Evolutionary conservation across 1,140 invertebrate genomes (phyloP).

Genomic region (Scylla paramamosain): DNA sequence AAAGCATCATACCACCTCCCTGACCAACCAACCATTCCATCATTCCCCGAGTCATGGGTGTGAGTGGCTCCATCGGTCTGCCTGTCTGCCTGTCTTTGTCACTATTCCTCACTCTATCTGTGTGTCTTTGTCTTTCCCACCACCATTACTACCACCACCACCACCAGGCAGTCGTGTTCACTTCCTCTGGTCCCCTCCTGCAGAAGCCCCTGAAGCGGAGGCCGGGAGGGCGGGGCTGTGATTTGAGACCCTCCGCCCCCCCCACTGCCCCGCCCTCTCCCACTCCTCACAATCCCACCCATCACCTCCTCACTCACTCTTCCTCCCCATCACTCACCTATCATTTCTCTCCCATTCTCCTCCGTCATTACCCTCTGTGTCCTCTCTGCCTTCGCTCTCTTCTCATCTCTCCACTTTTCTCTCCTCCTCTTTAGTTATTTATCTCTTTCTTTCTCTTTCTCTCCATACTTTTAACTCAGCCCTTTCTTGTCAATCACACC

Average conservation of each 20-base stretch:
- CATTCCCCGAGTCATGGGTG: no score
- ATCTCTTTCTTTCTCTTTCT: no score
- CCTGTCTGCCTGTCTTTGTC: not conserved
- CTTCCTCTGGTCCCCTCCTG: not conserved
- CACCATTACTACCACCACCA: no score
- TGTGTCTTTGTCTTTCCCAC: not conserved
- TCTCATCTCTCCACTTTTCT: not conserved
- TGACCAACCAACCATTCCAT: no score
- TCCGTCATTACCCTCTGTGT: not conserved
- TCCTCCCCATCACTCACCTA: not conserved
- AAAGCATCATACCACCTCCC: no score
- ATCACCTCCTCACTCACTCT: not conserved
- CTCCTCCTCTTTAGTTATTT: not conserved
- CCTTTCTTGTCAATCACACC: no score
- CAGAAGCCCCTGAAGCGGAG: constrained; percentile 12
- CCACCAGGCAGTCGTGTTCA: not conserved
- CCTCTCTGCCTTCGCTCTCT: not conserved
- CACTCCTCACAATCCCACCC: not conserved
- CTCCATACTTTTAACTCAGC: no score
- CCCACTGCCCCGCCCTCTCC: not conserved
- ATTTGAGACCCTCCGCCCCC: not conserved
- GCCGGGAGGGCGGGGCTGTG: not conserved
- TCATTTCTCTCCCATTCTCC: not conserved
- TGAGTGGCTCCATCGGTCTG: not conserved
- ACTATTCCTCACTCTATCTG: not conserved